Evolutionary conservation across 2,113 vertebrate genomes (phyloP).

Genomic region (Pachypanchax playfairii): DNA sequence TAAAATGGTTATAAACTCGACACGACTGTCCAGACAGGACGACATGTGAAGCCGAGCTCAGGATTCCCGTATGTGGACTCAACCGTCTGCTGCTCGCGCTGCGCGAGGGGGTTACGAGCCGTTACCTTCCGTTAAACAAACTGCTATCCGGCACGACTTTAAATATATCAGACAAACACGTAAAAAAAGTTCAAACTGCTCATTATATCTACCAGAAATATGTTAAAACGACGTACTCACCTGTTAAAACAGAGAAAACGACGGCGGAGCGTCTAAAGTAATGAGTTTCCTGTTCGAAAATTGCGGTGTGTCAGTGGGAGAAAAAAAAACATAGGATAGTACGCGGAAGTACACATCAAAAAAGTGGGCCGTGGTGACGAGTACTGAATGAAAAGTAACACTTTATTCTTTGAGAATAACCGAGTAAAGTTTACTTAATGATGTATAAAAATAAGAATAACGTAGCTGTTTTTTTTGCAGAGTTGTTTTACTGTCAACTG

Average conservation of each 20-base stretch:
- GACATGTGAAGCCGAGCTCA: constrained; percentile 42
- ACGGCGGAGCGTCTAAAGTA: constrained; percentile 55
- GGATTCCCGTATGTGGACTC: constrained; percentile 50
- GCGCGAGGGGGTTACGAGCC: not conserved
- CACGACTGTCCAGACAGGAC: not conserved
- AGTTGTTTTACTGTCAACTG: constrained; percentile 32
- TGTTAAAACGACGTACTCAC: constrained; percentile 59
- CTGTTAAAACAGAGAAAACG: constrained; percentile 55
- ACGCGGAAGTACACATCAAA: constrained; percentile 78
- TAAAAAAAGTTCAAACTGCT: not conserved
- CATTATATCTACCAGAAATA: accelerated
- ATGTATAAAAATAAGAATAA: not conserved
- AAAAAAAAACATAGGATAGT: constrained; percentile 69
- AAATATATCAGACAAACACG: not conserved
- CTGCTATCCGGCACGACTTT: not conserved
- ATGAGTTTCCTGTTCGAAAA: constrained; percentile 75
- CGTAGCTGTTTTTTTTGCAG: not conserved
- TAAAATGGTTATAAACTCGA: not conserved
- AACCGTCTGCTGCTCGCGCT: constrained; percentile 38
- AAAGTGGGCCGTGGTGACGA: not conserved
- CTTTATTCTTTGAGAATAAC: accelerated
- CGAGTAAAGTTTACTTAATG: too few species aligned
- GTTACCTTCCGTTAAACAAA: constrained; percentile 42
- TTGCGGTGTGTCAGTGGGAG: constrained; percentile 71
- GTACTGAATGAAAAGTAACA: not conserved